Base-by-base conservation (phyloP, 2,888 invertebrate genomes). In the Cerastis leucographa region DNA sequence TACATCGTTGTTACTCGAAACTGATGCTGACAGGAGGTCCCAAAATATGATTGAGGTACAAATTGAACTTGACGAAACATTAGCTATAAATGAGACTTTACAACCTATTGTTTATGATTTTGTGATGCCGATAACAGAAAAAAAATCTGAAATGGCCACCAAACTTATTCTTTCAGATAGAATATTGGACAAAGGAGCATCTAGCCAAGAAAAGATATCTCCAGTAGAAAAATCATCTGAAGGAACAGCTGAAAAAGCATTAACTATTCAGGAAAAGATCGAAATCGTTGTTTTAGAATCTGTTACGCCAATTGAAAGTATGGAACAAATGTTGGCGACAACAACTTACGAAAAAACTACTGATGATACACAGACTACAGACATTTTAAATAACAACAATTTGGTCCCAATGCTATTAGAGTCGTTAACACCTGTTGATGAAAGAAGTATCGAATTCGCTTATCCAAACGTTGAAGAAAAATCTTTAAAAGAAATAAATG, bases 381-480 rank as follows among this genome's bases (percentile, higher is more conserved):
- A n/a, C n/a, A 76, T 59, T 29, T 14, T n/a, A 12, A 46, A 54
- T n/a, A 56, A 42, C 29, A 49, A n/a, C 19, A 29, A 42, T n/a
- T 62, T 67, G 35, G 25, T 25, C 11, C 70, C 64, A 42, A 51
- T 68, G 11, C 29, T 77, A 29, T 49, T 77, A 19, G 70, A 77
- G 42, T 61, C 78, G 0, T 25, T 70, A 66, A 71, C 51, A 44
- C 68, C 71, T 54, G 40, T 67, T 35, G 54, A 79, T 1, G 71
- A 78, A 61, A 67, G 46, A 40, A 11, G 4, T 46, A 49, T 49
- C 40, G 9, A 56, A 42, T 61, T 49, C 1, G 61, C 54, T 46
- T 6, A 25, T n/a, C 12, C 22, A 12, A 46, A 35, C 17, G 2
- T 62, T 35, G 19, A 73, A 22, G 25, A 25, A n/a, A 25, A 5